phyloP scores from a whole-genome alignment of 2,113 vertebrate species.

The Mesoclemmys tuberculata region DNA sequence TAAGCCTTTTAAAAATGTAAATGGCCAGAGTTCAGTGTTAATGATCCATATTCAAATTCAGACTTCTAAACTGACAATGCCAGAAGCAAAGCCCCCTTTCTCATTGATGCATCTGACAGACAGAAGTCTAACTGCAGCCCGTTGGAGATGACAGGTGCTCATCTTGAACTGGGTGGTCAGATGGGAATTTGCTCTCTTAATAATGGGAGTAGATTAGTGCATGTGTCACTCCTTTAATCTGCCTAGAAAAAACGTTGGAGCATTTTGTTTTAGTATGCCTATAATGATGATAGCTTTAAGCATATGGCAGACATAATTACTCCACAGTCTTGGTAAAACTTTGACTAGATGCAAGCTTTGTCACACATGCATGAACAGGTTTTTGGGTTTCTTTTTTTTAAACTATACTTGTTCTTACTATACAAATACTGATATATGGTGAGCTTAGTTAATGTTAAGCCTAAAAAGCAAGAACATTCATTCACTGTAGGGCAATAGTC shows the following conservation, averaged over 20 bases:
- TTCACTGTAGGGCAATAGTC: neutral
- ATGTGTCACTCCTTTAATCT: neutral
- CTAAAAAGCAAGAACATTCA: neutral
- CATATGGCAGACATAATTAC: rapidly evolving
- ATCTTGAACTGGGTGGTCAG: neutral
- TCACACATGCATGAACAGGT: neutral
- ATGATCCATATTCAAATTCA: slow-evolving; percentile 30
- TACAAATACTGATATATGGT: neutral
- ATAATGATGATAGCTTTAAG: slow-evolving; percentile 2
- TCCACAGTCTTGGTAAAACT: rapidly evolving
- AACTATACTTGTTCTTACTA: neutral
- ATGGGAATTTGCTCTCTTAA: slow-evolving; percentile 39
- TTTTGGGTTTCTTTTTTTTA: neutral
- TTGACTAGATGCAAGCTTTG: neutral
- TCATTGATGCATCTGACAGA: rapidly evolving
- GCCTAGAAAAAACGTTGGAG: slow-evolving; percentile 30
- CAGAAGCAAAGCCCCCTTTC: slow-evolving; percentile 33
- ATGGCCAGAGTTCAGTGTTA: neutral
- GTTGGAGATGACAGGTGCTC: neutral
- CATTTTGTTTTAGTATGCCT: slow-evolving; percentile 37
- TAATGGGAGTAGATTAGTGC: slow-evolving; percentile 39
- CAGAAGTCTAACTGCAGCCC: slow-evolving; percentile 3
- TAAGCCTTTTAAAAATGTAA: neutral
- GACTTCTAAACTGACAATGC: neutral
- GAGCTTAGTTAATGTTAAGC: neutral